Evolutionary conservation across 2,797 vertebrate genomes (phyloP).

Genomic region (Fratercula arctica): DNA sequence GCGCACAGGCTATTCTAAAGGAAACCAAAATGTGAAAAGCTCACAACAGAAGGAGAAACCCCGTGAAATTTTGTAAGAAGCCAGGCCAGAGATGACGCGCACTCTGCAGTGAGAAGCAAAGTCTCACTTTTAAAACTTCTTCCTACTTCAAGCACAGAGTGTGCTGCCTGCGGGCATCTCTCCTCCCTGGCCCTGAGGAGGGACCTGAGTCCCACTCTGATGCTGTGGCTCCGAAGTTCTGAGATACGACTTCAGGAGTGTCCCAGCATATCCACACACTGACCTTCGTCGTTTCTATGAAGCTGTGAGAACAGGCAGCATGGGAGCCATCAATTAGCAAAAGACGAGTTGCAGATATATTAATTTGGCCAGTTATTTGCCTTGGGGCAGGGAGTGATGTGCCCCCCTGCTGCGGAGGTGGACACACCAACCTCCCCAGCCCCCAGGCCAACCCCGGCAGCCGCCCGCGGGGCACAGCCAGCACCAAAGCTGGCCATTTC

Average conservation of each 20-base stretch:
- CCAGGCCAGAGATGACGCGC: rapidly evolving
- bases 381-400: rapidly evolving
- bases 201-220: background rate
- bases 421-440: background rate
- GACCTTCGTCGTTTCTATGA: background rate
- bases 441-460: rapidly evolving
- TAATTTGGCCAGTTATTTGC: too few species aligned
- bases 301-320: background rate
- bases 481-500: too few species aligned
- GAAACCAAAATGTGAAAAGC: background rate
- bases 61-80: background rate
- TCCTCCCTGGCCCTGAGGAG: background rate
- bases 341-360: background rate
- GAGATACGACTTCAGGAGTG: rapidly evolving
- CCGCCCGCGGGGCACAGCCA: background rate
- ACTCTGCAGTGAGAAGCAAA: background rate
- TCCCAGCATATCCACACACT: background rate
- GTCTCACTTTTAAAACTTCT: background rate
- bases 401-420: background rate
- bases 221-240: background rate
- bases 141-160: background rate
- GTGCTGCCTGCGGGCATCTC: background rate
- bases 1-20: background rate
- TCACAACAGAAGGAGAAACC: background rate
- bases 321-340: background rate